These are phyloP conservation scores for Narcine bancroftii DNA, from an alignment of 2,113 vertebrate genomes.

Conservation along the genomic window DNA sequence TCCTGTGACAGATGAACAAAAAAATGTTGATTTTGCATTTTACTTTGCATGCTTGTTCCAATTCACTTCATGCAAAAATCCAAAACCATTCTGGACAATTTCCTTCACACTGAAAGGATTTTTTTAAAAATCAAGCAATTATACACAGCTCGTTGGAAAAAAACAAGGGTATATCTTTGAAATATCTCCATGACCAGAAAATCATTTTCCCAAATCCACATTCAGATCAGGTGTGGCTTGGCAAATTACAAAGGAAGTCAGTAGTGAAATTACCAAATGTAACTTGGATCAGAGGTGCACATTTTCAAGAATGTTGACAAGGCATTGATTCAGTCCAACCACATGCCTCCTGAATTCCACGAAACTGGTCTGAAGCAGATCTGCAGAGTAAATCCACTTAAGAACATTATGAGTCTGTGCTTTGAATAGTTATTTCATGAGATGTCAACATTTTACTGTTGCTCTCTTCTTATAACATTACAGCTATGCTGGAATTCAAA, in stretches of 20 bases:
- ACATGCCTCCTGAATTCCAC: background rate
- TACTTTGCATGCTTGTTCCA: background rate
- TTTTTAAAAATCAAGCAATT: background rate
- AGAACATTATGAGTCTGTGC: background rate
- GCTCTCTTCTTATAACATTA: too few relatives aligned
- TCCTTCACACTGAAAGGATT: background rate
- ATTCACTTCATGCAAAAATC: background rate
- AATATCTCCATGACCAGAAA: background rate
- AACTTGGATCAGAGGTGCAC: background rate
- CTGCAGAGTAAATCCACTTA: background rate
- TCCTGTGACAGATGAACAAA: background rate
- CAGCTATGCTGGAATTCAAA: too few relatives aligned
- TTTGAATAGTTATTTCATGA: background rate
- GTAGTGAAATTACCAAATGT: background rate
- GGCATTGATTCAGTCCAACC: background rate
- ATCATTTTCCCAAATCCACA: background rate
- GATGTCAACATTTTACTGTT: too few relatives aligned
- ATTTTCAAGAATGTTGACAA: constrained; percentile 7
- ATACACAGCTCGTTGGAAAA: background rate
- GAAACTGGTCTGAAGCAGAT: background rate
- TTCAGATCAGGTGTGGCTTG: background rate
- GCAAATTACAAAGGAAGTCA: background rate
- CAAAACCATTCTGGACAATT: background rate
- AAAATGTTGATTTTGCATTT: background rate
- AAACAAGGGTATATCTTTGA: background rate